phyloP scores from a whole-genome alignment of 2,113 vertebrate species.

The Melozone crissalis region DNA sequence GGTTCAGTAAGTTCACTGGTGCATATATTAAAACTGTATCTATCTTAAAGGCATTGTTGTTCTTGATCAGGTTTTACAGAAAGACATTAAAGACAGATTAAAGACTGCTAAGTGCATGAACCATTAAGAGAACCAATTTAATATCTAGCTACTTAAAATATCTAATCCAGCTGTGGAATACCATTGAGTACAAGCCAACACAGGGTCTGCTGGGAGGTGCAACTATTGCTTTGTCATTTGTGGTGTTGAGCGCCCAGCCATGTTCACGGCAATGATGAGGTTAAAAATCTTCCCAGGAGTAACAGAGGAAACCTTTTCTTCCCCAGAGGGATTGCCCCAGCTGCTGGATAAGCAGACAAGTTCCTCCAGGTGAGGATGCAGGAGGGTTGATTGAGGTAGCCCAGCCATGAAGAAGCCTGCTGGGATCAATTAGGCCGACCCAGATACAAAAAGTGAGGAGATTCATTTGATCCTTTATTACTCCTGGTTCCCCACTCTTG shows the following conservation, averaged over 20 bases:
- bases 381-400: constrained; percentile 34
- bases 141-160: background rate
- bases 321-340: constrained; percentile 16
- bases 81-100: background rate
- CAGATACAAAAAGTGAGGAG: constrained; percentile 29
- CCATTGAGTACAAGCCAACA: background rate
- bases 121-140: background rate
- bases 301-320: background rate
- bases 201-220: background rate
- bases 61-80: background rate
- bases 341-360: constrained; percentile 5
- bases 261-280: background rate
- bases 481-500: background rate
- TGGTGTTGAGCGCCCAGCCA: background rate
- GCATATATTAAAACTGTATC: background rate
- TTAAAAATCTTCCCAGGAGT: constrained; percentile 29
- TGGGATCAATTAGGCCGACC: constrained; percentile 69
- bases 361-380: constrained; percentile 42
- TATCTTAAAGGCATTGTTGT: background rate
- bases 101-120: background rate
- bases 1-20: background rate
- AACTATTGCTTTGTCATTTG: background rate
- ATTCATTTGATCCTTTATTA: background rate
- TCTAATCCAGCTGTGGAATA: background rate
- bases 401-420: constrained; percentile 27